Evolutionary conservation across 2,797 vertebrate species (phyloP).

Genomic region (Perodicticus potto): DNA sequence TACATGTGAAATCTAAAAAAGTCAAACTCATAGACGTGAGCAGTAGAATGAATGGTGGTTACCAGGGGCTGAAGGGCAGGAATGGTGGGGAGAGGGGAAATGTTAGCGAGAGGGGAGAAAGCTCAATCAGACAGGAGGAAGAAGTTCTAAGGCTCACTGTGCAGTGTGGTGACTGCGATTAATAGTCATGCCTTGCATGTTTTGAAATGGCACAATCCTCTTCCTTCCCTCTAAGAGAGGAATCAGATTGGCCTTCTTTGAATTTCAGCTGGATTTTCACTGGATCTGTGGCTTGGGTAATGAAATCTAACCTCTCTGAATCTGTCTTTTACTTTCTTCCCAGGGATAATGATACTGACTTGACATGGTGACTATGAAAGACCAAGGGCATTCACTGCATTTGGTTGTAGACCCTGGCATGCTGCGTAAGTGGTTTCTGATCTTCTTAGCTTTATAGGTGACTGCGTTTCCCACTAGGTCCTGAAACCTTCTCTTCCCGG

Average conservation of each 20-base stretch:
- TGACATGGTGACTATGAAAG: too few species aligned
- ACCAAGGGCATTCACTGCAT: rapidly evolving
- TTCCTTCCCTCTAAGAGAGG: background rate
- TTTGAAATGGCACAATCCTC: background rate
- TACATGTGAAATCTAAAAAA: background rate
- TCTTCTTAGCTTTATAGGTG: rapidly evolving
- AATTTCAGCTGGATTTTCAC: background rate
- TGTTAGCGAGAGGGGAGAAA: background rate
- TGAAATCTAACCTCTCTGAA: background rate
- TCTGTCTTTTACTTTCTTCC: background rate
- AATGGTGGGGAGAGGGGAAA: too few species aligned
- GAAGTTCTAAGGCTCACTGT: background rate
- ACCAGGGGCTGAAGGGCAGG: background rate
- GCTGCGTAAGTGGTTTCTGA: rapidly evolving
- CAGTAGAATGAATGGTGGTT: background rate
- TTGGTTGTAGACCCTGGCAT: rapidly evolving
- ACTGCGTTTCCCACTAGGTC: too few species aligned
- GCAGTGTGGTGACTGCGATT: rapidly evolving
- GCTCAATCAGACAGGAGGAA: background rate
- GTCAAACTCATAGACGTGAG: background rate
- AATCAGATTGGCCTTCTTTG: too few species aligned
- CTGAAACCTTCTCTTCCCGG: background rate
- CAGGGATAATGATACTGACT: rapidly evolving
- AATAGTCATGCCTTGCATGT: too few species aligned
- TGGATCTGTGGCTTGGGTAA: background rate